These are phyloP conservation scores for Xestia ashworthii DNA, from an alignment of 2,888 invertebrate genomes.

Conservation along the genomic window DNA sequence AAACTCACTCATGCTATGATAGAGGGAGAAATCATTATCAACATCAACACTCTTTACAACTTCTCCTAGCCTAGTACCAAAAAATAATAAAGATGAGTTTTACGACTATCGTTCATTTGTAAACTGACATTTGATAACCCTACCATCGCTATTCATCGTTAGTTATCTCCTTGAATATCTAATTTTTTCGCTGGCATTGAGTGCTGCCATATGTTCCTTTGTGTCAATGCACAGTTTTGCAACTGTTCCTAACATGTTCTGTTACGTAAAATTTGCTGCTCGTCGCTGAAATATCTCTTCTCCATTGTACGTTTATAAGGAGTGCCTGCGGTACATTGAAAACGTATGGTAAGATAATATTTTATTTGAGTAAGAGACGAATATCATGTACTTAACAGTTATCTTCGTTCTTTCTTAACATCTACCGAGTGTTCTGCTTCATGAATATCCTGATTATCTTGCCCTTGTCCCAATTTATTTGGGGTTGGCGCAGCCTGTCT, in stretches of 20 bases:
- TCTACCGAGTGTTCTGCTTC: no score
- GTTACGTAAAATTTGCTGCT: slow-evolving; percentile 48
- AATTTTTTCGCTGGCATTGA: slow-evolving; percentile 65
- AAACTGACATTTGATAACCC: slow-evolving; percentile 48
- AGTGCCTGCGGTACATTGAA: background rate
- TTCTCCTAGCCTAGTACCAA: background rate
- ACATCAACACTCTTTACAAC: background rate
- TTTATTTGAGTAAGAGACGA: no score
- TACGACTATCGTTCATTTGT: background rate
- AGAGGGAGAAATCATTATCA: background rate
- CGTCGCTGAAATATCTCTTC: slow-evolving; percentile 31
- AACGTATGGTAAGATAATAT: background rate
- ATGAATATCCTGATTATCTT: no score
- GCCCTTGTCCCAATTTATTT: no score
- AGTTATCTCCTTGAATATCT: slow-evolving; percentile 61
- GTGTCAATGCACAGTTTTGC: slow-evolving; percentile 58
- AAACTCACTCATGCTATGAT: background rate
- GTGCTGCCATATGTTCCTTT: slow-evolving; percentile 57
- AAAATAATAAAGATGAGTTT: slow-evolving; percentile 1
- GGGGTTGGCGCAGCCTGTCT: no score
- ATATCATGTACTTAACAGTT: no score
- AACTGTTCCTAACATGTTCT: slow-evolving; percentile 38
- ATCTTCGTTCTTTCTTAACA: no score
- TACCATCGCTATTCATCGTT: slow-evolving; percentile 45
- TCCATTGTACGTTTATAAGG: slow-evolving; percentile 36